A percentile compares a stretch with the other conserved stretches of the same genome.
These are phyloP conservation scores for Alcedo quadribrachys DNA, from an alignment of 2,797 vertebrate species.

Conservation along the genomic window DNA sequence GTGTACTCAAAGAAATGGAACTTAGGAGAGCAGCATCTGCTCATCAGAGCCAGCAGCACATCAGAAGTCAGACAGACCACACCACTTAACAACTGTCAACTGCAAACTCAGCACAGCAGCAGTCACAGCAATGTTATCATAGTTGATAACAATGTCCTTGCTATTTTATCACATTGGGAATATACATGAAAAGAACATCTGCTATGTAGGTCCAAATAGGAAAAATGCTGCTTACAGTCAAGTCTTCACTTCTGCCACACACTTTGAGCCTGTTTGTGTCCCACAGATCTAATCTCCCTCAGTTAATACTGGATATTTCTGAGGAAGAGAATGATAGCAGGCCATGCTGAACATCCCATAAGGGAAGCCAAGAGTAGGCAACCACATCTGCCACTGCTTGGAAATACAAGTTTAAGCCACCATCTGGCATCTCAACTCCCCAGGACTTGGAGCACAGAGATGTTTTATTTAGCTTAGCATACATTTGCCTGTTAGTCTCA, in stretches of 20 bases:
- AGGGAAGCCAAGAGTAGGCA: background rate
- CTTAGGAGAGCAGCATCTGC: background rate
- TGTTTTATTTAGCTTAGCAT: background rate
- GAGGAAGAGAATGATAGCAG: fast-evolving
- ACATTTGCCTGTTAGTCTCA: background rate
- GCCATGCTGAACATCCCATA: background rate
- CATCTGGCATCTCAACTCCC: background rate
- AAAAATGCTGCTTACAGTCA: fast-evolving
- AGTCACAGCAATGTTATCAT: background rate
- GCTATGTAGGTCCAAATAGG: background rate
- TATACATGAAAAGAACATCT: background rate
- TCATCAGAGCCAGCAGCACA: background rate
- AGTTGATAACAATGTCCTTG: background rate
- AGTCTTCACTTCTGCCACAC: background rate
- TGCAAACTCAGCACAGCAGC: background rate
- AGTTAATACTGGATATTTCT: background rate
- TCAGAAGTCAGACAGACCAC: background rate
- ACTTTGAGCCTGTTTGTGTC: background rate
- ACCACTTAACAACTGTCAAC: background rate
- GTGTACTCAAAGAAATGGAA: background rate
- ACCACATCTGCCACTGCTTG: background rate
- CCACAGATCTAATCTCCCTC: background rate
- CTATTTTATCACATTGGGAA: background rate
- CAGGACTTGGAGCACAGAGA: background rate
- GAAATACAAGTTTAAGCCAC: background rate